Percentiles rank a stretch among this genome's conserved stretches.
Evolutionary conservation across 92 coral and sea anemone species (phyloP).

Genomic region (Porites rus): DNA sequence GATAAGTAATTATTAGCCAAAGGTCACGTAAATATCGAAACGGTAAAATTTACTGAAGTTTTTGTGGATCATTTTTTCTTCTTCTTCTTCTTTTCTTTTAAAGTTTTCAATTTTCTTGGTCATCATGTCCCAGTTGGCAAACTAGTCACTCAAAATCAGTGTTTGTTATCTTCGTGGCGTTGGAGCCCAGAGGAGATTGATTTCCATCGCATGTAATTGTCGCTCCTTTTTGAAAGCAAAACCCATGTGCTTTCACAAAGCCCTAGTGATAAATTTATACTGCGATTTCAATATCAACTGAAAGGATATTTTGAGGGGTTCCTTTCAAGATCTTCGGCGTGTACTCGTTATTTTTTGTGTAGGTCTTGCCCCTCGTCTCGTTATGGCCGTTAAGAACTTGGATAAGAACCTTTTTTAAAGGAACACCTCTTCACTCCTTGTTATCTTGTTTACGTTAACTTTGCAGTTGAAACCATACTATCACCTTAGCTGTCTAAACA

Average conservation of each 20-base stretch:
- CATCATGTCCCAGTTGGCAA: neutral
- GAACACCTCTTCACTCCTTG: constrained; percentile 28
- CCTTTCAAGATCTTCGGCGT: neutral
- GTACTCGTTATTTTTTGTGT: too few species aligned
- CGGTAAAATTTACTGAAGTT: neutral
- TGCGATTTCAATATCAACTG: too few species aligned
- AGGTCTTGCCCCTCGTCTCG: too few species aligned
- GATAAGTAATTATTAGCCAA: constrained; percentile 26
- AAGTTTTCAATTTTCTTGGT: neutral
- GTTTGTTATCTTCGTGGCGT: too few species aligned
- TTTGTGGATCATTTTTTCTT: neutral
- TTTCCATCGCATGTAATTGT: too few species aligned
- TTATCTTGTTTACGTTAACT: constrained; percentile 49
- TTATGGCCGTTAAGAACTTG: too few species aligned
- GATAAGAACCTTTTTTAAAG: neutral
- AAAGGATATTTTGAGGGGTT: neutral
- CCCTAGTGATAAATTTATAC: too few species aligned
- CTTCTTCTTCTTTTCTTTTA: neutral
- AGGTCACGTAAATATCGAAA: constrained; percentile 27
- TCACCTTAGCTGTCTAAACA: neutral
- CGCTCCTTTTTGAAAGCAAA: too few species aligned
- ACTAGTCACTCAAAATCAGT: neutral
- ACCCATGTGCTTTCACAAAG: too few species aligned
- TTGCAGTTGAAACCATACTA: constrained; percentile 4
- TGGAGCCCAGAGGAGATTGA: too few species aligned